phyloP scores from a whole-genome alignment of 2,797 vertebrate species.

The Sebastes taczanowskii region DNA sequence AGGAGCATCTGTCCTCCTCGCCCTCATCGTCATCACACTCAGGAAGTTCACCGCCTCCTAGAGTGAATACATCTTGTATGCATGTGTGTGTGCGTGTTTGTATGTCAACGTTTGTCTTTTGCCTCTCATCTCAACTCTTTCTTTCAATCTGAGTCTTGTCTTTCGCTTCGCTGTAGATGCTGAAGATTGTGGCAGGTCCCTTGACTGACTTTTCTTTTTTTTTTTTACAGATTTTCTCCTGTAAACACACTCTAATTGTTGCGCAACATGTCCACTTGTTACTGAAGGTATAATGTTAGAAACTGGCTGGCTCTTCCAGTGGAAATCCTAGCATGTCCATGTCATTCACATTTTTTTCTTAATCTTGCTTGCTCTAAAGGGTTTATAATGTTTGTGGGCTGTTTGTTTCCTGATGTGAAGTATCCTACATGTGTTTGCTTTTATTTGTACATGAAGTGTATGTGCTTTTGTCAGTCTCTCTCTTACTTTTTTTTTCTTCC shows the following conservation, averaged over 20 bases:
- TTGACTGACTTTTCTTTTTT: slow-evolving; percentile 18
- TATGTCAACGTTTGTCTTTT: background rate
- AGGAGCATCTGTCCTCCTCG: slow-evolving; percentile 94
- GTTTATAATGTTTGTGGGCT: background rate
- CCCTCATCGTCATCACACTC: slow-evolving; percentile 93
- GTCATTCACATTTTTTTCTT: slow-evolving; percentile 8
- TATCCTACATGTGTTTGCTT: slow-evolving; percentile 18
- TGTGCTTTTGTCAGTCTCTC: background rate
- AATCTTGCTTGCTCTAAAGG: background rate
- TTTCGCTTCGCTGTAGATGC: slow-evolving; percentile 47
- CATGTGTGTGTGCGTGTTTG: slow-evolving; percentile 1
- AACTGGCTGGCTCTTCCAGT: slow-evolving; percentile 78
- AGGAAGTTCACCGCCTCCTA: slow-evolving; percentile 93
- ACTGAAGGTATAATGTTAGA: slow-evolving; percentile 38
- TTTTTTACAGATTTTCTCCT: slow-evolving; percentile 13
- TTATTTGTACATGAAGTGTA: slow-evolving; percentile 18
- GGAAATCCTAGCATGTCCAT: slow-evolving; percentile 19
- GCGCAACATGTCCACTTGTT: slow-evolving; percentile 5
- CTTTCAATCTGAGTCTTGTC: background rate
- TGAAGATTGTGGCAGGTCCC: slow-evolving; percentile 63
- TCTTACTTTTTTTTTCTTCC: background rate
- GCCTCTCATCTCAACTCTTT: slow-evolving; percentile 5
- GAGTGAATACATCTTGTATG: slow-evolving; percentile 25
- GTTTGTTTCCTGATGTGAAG: background rate
- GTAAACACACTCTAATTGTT: slow-evolving; percentile 19